Evolutionary conservation across 2,797 vertebrate genomes (phyloP), one percentile per base, ranked within the genome.

Genomic region (Chloroceryle amazona): DNA sequence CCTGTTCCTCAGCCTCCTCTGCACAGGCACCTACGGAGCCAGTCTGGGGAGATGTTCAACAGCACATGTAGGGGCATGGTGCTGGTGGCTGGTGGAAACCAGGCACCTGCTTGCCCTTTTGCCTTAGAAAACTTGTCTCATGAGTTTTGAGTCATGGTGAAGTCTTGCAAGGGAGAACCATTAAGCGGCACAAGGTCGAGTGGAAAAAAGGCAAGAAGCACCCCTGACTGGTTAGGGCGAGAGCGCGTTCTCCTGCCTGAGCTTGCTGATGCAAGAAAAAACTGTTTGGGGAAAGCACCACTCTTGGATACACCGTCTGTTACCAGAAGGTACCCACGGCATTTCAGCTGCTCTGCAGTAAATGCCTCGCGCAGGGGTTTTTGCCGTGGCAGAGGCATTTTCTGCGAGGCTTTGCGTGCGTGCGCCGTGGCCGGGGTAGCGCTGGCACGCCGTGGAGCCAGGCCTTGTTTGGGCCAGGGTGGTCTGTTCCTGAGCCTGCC

Each of bases 191-290:
- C 0, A 1, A 93, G 88, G 52, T 85, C 61, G 61, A 35, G 33
- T 71, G 46, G 60, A 78, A 89, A 82, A 87, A 73, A 87, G 52
- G 23, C 61, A 67, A 90, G 63, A 90, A 83, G 61, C 57, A 89
- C 29, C 85, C 18, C 20, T 46, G 63, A 70, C 37, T 89, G 37
- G 68, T 90, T 80, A 58, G 81, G 66, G 33, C 4, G 0, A 94
- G 93, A 93, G 39, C 65, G 17, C 4, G 11, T 58, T 89, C 49
- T 95, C 90, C 33, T 96, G 87, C 55, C 87, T 95, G 85, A 96
- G 91, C 93, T 94, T 96, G 94, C 88, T 96, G 74, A 78, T 74
- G 80, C 49, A 47, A 90, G 90, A 94, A 76, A 94, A 87, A 89
- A 90, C 55, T 49, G 39, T 81, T 60, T 83, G 88, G 37, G 80